A percentile compares a stretch with the other conserved stretches of the same genome.
phyloP scores from a whole-genome alignment of 2,888 invertebrate species.

The Sarcophaga caerulescens region DNA sequence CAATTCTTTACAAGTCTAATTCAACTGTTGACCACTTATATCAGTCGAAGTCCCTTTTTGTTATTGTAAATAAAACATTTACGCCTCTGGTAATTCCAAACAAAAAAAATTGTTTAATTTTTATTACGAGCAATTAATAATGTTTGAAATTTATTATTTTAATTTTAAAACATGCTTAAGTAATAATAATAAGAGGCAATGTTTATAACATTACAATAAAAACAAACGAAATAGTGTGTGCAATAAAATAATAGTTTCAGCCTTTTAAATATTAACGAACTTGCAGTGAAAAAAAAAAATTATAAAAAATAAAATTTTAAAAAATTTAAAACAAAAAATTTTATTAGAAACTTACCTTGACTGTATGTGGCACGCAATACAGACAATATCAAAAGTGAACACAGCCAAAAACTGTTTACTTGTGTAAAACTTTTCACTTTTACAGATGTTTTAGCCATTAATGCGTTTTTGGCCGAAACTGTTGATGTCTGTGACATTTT shows the following conservation, averaged over 20 bases:
- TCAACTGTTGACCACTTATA: no score
- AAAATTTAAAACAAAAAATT: constrained; percentile 12
- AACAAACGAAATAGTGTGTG: constrained; percentile 22
- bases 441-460: neutral
- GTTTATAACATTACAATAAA: constrained; percentile 4
- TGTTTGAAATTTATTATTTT: constrained; percentile 10
- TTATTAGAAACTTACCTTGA: constrained; percentile 56
- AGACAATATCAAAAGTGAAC: constrained; percentile 53
- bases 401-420: constrained; percentile 40
- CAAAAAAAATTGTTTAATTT: constrained; percentile 17
- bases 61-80: no score
- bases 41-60: no score
- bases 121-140: constrained; percentile 22
- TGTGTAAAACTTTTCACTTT: constrained; percentile 33
- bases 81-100: constrained; percentile 28
- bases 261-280: constrained; percentile 7
- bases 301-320: neutral
- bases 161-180: constrained; percentile 47
- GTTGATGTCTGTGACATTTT: constrained; percentile 55
- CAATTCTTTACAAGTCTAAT: no score
- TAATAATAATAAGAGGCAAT: constrained; percentile 18
- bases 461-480: constrained; percentile 8
- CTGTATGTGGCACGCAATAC: constrained; percentile 60
- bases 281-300: constrained; percentile 26
- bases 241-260: constrained; percentile 28